Percentiles rank a stretch among this genome's conserved stretches.
Conservation (phyloP, 2,113 vertebrate species). For the Tachuris rubrigastra region DNA sequence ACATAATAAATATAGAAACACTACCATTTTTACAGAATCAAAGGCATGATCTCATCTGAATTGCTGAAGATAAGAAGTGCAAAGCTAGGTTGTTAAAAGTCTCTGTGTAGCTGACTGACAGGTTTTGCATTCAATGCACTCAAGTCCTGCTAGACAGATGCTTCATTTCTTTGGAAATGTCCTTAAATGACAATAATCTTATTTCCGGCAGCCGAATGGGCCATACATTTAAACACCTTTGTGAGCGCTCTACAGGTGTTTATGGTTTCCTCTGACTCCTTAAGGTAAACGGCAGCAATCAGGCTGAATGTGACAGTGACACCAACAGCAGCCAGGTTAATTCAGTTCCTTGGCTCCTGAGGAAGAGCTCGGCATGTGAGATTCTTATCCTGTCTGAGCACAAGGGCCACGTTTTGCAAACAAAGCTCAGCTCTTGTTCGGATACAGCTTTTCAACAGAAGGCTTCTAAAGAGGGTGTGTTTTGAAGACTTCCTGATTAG, state of each 20-base stretch:
- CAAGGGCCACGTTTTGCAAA: not conserved
- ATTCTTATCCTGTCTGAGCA: not conserved
- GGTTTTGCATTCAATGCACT: not conserved
- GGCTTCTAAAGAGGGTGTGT: not conserved
- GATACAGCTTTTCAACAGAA: not conserved
- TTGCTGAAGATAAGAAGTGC: not conserved
- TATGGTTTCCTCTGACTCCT: not conserved
- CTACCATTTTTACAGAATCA: not conserved
- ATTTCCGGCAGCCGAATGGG: constrained; percentile 49
- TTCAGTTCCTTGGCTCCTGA: not conserved
- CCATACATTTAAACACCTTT: not conserved
- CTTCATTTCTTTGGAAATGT: constrained; percentile 20
- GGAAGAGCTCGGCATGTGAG: not conserved
- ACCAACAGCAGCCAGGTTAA: not conserved
- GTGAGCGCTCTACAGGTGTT: not conserved
- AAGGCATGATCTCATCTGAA: not conserved
- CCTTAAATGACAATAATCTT: constrained; percentile 44
- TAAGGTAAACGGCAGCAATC: not conserved
- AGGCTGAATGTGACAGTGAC: constrained; percentile 3
- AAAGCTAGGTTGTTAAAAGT: not conserved
- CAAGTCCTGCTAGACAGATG: constrained; percentile 35
- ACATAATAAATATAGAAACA: not conserved
- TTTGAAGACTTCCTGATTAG: not conserved
- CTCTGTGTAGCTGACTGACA: not conserved
- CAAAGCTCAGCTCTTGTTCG: not conserved